Evolutionary conservation across 2,113 vertebrate genomes (phyloP).

Genomic region (Pelobates fuscus): DNA sequence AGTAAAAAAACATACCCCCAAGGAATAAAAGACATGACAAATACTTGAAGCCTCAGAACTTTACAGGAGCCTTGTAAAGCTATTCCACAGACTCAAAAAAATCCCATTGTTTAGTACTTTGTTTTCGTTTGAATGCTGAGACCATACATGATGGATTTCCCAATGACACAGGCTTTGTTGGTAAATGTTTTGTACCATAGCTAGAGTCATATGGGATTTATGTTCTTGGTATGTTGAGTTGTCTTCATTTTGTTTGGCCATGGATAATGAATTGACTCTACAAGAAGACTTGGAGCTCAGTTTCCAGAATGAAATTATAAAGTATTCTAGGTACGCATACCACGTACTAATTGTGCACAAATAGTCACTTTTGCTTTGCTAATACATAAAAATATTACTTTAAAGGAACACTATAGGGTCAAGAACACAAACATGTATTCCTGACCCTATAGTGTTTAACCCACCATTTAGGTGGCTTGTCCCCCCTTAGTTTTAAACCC

Average conservation of each 20-base stretch:
- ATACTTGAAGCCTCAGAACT: conserved; percentile 1
- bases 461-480: too few species aligned
- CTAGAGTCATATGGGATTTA: conserved; percentile 1
- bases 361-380: too few species aligned
- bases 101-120: conserved; percentile 31
- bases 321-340: too few species aligned
- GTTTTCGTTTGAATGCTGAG: conserved; percentile 19
- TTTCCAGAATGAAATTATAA: conserved; percentile 11
- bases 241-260: conserved; percentile 11
- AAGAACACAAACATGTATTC: too few species aligned
- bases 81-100: conserved; percentile 9
- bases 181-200: conserved; percentile 5
- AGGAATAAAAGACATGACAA: conserved; percentile 15
- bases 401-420: too few species aligned
- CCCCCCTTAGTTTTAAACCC: too few species aligned
- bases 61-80: conserved; percentile 18
- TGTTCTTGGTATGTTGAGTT: conserved; percentile 26
- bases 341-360: too few species aligned
- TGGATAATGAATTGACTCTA: conserved; percentile 20
- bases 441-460: too few species aligned
- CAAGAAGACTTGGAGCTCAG: conserved; percentile 6
- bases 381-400: too few species aligned
- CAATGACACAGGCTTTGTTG: conserved; percentile 14
- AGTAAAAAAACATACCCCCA: not conserved
- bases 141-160: conserved; percentile 19